Base-by-base conservation (phyloP, 2,888 invertebrate genomes). In the Pollenia angustigena region DNA sequence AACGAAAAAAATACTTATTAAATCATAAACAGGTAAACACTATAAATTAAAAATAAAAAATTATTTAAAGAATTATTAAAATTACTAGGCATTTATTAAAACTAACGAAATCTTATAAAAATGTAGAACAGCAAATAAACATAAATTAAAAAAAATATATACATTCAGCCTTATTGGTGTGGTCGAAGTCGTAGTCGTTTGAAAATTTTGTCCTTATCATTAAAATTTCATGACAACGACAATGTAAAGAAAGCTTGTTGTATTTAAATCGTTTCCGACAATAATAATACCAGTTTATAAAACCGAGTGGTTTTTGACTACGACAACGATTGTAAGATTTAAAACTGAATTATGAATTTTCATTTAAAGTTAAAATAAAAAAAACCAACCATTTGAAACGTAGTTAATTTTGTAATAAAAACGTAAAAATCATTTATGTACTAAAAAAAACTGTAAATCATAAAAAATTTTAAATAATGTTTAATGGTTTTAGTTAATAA, bases 21-120 rank as follows among this genome's bases (percentile, higher is more conserved):
- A 1, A 54, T 44, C 18, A 44, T 40, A 40, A 12, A 75, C 58
- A 46, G 32, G 60, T 42, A 16, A n/a, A 40, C 50, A 50, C 44
- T 68, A 56, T 72, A 56, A 81, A 72, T 72, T 23, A 42, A 48
- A 48, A 68, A 71, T 4, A 52, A 48, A 60, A 62, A 64, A 66
- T 66, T 16, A 72, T 46, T 64, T 32, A 52, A 56, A 50, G 18
- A 56, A 56, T 52, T 42, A 60, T 18, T 40, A 16, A 75, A 48
- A 68, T 79, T 58, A 72, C 16, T 82, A 75, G 82, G 85, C 82
- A 86, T 86, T 86, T 86, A 82, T 80, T 32, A 69, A 69, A 82
- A 76, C 48, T 75, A 74, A 85, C 74, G n/a, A 78, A 81, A 54
- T 81, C 46, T 54, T 81, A 71, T 78, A 66, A 11, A 71, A 48